Evolutionary conservation across 2,113 vertebrate genomes (phyloP), one percentile per base, ranked within the genome.

Genomic region (Hyperoodon ampullatus): DNA sequence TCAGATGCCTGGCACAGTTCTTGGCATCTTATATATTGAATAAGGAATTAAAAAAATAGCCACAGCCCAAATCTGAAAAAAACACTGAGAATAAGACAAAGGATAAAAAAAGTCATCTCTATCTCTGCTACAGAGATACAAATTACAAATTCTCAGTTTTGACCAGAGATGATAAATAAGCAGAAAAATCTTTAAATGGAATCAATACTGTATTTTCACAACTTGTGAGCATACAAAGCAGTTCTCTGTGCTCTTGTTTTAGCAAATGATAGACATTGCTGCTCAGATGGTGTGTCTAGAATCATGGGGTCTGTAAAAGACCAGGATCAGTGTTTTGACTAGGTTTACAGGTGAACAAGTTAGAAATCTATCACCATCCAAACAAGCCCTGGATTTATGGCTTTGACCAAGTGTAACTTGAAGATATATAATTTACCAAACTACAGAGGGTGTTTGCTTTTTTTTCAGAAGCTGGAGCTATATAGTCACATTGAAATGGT

Each of bases 281-380:
- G n/a, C 16, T 85, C 47, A 74, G 90, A 98, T 0, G 2, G 55
- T 94, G 19, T 97, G 81, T 93, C 95, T 96, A 90, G 95, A 97
- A 95, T 95, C 87, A 81, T 60, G 81, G 95, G 88, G 58, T 98
- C 91, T 97, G 42, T 96, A 96, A 93, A 77, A 95, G 96, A 96
- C 81, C 61, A 14, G 33, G 86, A 61, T 63, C 53, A 66, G 95
- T 90, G 66, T 92, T 28, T 91, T 84, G 96, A 97, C 95, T 93
- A 93, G 94, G 63, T 96, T 95, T 92, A 96, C 16, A 97, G 95
- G 53, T 95, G 90, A 97, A 95, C 63, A 93, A 92, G 95, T 92
- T 96, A 87, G 86, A 97, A 97, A 91, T 92, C 93, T 97, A 23
- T 72, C 58, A 89, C 60, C 19, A 65, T 66, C 28, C 42, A 61